Percentiles rank a stretch among this genome's conserved stretches.
phyloP scores from a whole-genome alignment of 2,888 invertebrate genomes.

The Abrostola triplasia region DNA sequence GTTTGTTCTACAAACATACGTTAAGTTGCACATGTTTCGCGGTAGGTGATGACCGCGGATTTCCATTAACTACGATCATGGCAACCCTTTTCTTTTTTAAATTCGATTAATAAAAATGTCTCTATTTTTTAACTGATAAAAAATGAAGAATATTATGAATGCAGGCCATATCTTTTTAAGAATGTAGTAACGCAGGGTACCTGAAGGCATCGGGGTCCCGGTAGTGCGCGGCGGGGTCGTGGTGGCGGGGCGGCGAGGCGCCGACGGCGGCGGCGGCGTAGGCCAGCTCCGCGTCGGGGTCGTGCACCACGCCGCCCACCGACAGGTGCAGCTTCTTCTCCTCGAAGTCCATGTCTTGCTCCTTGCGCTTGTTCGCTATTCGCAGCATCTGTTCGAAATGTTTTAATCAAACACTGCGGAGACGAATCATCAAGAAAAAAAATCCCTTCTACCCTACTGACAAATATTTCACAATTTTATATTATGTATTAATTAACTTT shows the following conservation, averaged over 20 bases:
- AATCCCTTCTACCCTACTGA: too few relatives aligned
- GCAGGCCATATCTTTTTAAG: not conserved
- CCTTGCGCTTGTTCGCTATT: conserved; percentile 97
- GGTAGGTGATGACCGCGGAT: too few relatives aligned
- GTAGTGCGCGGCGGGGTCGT: conserved; percentile 63
- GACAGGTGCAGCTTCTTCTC: conserved; percentile 98
- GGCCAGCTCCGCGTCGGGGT: conserved; percentile 86
- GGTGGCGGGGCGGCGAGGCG: conserved; percentile 78
- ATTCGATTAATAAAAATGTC: too few relatives aligned
- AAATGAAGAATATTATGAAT: not conserved
- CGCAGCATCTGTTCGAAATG: conserved; percentile 85
- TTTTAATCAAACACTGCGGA: too few relatives aligned
- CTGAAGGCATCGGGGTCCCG: conserved; percentile 73
- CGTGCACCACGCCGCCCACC: conserved; percentile 86
- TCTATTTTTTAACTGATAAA: too few relatives aligned
- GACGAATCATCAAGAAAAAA: too few relatives aligned
- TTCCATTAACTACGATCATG: too few relatives aligned
- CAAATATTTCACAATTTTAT: not conserved
- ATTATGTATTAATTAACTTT: not conserved
- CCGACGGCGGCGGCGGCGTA: conserved; percentile 91
- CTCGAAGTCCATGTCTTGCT: conserved; percentile 98
- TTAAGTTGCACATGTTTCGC: too few relatives aligned
- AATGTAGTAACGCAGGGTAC: conserved; percentile 46
- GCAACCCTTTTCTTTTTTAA: too few relatives aligned
- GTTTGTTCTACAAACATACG: too few relatives aligned